Conservation (phyloP, 2,113 vertebrate genomes). For the Cyphomyrus plagiostoma region DNA sequence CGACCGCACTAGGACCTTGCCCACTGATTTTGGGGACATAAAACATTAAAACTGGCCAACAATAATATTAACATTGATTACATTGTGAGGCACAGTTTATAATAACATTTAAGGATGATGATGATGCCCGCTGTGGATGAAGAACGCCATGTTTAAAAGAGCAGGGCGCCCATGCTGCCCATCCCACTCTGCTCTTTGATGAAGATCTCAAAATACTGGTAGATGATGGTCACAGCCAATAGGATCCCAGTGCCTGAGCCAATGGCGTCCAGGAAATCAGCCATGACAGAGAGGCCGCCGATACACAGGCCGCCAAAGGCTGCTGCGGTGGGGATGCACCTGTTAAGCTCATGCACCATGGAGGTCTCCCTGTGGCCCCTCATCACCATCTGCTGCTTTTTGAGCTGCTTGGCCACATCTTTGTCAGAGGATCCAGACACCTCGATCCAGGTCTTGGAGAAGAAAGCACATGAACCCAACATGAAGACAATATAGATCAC, state of each 20-base stretch:
- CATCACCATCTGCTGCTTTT: conserved; percentile 93
- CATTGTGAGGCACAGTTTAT: conserved; percentile 21
- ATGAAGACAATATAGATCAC: conserved; percentile 95
- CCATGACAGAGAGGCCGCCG: conserved; percentile 90
- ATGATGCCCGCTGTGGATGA: neutral
- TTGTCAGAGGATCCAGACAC: conserved; percentile 65
- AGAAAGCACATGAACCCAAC: conserved; percentile 96
- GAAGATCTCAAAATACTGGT: conserved; percentile 99
- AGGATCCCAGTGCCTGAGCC: conserved; percentile 96
- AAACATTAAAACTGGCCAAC: conserved; percentile 13
- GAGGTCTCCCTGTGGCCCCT: conserved; percentile 94
- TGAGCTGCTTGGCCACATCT: conserved; percentile 80
- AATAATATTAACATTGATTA: conserved; percentile 29
- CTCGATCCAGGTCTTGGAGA: conserved; percentile 99
- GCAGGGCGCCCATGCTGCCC: conserved; percentile 93
- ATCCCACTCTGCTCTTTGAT: conserved; percentile 98
- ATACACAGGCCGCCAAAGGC: conserved; percentile 98
- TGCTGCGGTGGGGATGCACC: conserved; percentile 96
- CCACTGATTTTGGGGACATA: conserved; percentile 34
- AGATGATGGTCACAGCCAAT: conserved; percentile 96
- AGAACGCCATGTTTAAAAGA: conserved; percentile 69
- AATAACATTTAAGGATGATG: conserved; percentile 5
- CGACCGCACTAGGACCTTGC: conserved; percentile 24
- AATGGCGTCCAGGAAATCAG: conserved; percentile 94
- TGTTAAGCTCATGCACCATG: conserved; percentile 98